These are phyloP conservation scores for Choloepus didactylus DNA, from an alignment of 2,797 vertebrate species.

Conservation along the genomic window DNA sequence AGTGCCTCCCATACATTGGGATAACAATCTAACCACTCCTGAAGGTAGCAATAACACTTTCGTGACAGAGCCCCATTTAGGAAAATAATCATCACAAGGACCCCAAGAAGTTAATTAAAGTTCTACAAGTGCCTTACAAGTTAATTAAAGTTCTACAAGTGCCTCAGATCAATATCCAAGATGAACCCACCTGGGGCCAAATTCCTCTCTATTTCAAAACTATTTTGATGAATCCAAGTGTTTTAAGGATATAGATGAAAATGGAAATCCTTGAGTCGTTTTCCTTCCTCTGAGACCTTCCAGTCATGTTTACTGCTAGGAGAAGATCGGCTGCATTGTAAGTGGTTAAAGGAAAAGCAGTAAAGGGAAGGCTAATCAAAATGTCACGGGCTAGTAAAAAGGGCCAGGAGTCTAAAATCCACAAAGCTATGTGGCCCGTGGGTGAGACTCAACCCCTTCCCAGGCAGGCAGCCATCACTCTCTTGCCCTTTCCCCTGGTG, in stretches of 20 bases:
- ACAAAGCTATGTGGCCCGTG: background rate
- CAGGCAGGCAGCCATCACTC: background rate
- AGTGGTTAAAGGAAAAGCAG: conserved; percentile 5
- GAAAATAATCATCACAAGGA: background rate
- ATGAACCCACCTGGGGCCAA: background rate
- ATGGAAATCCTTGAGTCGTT: background rate
- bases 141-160: conserved; percentile 6
- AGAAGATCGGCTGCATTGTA: background rate
- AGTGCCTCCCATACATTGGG: background rate
- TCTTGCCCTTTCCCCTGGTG: background rate
- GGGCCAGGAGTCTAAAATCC: background rate
- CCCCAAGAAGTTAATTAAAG: conserved; percentile 15
- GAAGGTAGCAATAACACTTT: background rate
- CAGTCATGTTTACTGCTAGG: background rate
- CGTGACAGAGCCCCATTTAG: background rate
- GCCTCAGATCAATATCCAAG: background rate
- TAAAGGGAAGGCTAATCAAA: background rate
- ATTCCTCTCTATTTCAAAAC: background rate
- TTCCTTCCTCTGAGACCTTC: background rate
- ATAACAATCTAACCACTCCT: background rate
- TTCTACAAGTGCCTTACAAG: background rate
- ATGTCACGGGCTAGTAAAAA: background rate
- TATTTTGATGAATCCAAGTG: background rate
- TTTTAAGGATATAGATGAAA: background rate
- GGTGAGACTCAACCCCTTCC: background rate